Evolutionary conservation across 2,797 vertebrate species (phyloP), one percentile per base, ranked within the genome.

Genomic region (Distichodus sexfasciatus): DNA sequence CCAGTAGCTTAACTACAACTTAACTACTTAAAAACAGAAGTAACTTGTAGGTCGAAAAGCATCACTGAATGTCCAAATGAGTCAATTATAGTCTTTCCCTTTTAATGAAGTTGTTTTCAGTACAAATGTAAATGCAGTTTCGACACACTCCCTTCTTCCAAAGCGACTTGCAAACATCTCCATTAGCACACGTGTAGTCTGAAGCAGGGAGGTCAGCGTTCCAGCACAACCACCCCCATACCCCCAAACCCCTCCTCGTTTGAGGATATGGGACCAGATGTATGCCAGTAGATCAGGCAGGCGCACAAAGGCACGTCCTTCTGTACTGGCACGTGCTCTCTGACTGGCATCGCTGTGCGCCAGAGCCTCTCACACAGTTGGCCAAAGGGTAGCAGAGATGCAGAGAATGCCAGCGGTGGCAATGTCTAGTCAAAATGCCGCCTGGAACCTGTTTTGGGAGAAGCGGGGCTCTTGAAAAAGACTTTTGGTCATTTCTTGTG

Each of bases 271-370:
- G 19, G 36, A 58, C 10, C 9, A 21, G 5, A 53, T 55, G 35
- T 15, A 31, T 59, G 72, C 73, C 53, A 75, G 66, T 61, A 75
- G 73, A 80, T 85, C 66, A 74, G 33, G 60, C 46, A 41, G 44
- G 21, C 50, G 51, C 66, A 78, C 75, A 79, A 76, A 68, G 62
- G 59, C 63, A 63, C 77, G 70, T 79, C 74, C 33, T 44, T 60
- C 40, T 44, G 41, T 38, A 55, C 51, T 77, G 79, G 78, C 78
- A 75, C 70, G 61, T 71, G 65, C 65, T 71, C 71, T 58, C 71
- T 63, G 33, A 53, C 76, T 81, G 78, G 74, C 70, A 80, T 66
- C 46, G 54, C 26, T 50, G 14, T 51, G 35, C 35, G 73, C 71
- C 77, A 79, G 58, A 29, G 51, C 53, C 47, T 66, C 55, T 53